Percentiles rank a stretch among this genome's conserved stretches.
Conservation (phyloP, 2,888 invertebrate species). For the Pseudoips prasinana region DNA sequence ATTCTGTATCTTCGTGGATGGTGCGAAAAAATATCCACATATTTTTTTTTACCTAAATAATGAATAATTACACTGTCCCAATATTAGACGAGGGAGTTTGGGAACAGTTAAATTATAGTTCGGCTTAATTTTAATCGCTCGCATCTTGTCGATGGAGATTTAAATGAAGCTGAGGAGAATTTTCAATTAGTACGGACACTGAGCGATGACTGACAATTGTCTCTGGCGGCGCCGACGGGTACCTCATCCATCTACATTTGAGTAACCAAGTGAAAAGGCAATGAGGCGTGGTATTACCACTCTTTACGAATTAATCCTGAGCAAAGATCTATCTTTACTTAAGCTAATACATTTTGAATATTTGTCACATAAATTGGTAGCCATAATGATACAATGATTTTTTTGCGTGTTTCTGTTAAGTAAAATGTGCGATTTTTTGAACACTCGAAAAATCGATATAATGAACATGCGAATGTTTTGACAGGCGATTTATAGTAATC, state of each 20-base stretch:
- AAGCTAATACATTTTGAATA: slow-evolving; percentile 1
- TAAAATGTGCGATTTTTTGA: too few relatives aligned
- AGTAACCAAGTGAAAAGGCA: slow-evolving; percentile 78
- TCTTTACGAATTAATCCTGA: slow-evolving; percentile 63
- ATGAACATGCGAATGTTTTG: too few relatives aligned
- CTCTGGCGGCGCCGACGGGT: slow-evolving; percentile 61
- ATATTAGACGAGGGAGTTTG: too few relatives aligned
- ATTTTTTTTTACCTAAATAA: too few relatives aligned
- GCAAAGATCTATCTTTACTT: slow-evolving; percentile 38
- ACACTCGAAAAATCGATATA: too few relatives aligned
- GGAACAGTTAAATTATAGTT: slow-evolving; percentile 33
- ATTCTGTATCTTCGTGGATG: too few relatives aligned
- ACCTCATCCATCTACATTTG: slow-evolving; percentile 78
- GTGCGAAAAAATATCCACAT: too few relatives aligned
- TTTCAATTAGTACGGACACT: slow-evolving; percentile 78
- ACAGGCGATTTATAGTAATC: too few relatives aligned
- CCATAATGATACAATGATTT: too few relatives aligned
- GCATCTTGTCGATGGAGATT: slow-evolving; percentile 68
- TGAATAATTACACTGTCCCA: too few relatives aligned
- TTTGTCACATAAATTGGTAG: too few relatives aligned
- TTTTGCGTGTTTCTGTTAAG: too few relatives aligned
- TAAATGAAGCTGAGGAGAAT: slow-evolving; percentile 75
- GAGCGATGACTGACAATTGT: slow-evolving; percentile 78
- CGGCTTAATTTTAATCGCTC: slow-evolving; percentile 55
- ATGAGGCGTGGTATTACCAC: slow-evolving; percentile 75